Conservation (phyloP, 2,888 invertebrate species). For the Thera britannica region DNA sequence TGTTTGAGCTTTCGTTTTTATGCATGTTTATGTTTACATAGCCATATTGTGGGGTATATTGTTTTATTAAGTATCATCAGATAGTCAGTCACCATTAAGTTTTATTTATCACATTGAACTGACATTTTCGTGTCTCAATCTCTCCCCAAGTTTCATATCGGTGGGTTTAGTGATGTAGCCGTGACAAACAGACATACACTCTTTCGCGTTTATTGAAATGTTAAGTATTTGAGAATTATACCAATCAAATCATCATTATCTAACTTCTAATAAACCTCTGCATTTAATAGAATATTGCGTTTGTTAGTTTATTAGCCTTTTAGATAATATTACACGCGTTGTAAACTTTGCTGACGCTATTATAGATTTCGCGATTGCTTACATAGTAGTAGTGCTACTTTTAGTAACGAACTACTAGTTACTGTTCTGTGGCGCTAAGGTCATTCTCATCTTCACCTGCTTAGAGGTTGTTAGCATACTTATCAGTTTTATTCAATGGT, state of each 20-base stretch:
- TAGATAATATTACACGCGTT: conserved; percentile 15
- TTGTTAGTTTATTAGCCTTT: conserved; percentile 24
- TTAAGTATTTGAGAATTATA: too few species aligned
- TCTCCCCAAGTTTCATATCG: too few species aligned
- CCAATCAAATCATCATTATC: neutral
- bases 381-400: conserved; percentile 4
- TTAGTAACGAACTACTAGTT: conserved; percentile 1
- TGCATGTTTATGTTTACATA: conserved; percentile 17
- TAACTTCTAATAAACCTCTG: neutral
- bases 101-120: too few species aligned
- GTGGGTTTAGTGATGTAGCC: too few species aligned
- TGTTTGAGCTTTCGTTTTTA: conserved; percentile 35
- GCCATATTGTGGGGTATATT: conserved; percentile 3
- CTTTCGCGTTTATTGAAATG: too few species aligned
- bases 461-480: conserved; percentile 19
- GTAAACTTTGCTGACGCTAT: conserved; percentile 5
- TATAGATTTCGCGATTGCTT: neutral
- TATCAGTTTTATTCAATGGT: conserved; percentile 15
- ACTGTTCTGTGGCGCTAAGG: conserved; percentile 18
- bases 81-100: neutral
- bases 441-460: conserved; percentile 16
- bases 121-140: too few species aligned
- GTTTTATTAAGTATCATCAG: conserved; percentile 17
- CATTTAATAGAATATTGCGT: neutral
- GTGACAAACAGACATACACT: too few species aligned